Percentiles rank a stretch among this genome's conserved stretches.
These are phyloP conservation scores for Atta texana DNA, from an alignment of 1,140 invertebrate species.

Conservation along the genomic window DNA sequence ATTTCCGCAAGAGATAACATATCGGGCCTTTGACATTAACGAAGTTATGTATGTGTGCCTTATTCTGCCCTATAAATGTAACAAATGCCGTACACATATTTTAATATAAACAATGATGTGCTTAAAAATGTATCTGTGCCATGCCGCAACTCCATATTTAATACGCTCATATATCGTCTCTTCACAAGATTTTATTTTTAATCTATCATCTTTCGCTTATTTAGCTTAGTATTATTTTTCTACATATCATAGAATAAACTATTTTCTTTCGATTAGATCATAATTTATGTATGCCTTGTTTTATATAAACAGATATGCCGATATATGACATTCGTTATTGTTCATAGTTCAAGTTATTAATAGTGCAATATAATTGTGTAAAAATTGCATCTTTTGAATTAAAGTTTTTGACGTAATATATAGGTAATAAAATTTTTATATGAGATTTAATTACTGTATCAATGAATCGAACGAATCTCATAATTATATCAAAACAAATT, in stretches of 20 bases:
- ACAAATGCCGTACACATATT: slow-evolving; percentile 61
- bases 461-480: not conserved
- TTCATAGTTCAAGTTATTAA: slow-evolving; percentile 38
- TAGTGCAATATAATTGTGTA: slow-evolving; percentile 42
- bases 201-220: slow-evolving; percentile 71
- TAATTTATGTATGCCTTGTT: slow-evolving; percentile 59
- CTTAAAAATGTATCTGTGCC: slow-evolving; percentile 84
- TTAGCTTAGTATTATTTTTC: slow-evolving; percentile 72
- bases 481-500: not conserved
- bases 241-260: slow-evolving; percentile 66
- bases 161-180: slow-evolving; percentile 70
- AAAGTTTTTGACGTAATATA: not conserved
- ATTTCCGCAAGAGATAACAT: slow-evolving; percentile 55
- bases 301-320: slow-evolving; percentile 53
- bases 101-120: slow-evolving; percentile 71
- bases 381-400: slow-evolving; percentile 34
- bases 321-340: slow-evolving; percentile 40
- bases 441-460: not conserved
- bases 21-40: slow-evolving; percentile 69
- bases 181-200: slow-evolving; percentile 67
- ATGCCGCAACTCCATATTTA: slow-evolving; percentile 76
- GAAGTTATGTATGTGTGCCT: slow-evolving; percentile 79
- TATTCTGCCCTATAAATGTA: slow-evolving; percentile 62
- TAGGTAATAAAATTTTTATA: not conserved
- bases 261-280: slow-evolving; percentile 44